Evolutionary conservation across 2,888 invertebrate genomes (phyloP), one percentile per base, ranked within the genome.

Genomic region (Tethea ocularis): DNA sequence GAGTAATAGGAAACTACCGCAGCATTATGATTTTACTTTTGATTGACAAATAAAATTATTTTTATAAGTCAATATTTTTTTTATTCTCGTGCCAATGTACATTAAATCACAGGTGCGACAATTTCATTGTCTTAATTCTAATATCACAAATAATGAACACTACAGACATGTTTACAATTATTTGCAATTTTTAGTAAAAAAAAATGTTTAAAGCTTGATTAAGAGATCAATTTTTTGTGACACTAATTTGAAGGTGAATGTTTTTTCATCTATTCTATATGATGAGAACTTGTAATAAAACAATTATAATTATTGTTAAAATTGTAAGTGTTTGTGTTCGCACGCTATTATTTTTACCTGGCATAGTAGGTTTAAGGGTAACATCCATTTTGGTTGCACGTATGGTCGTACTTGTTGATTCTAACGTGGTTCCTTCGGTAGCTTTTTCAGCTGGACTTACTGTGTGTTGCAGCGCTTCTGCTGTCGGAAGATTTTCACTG

Each of bases 1-100:
- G 23, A 84, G 80, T 58, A 82, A 78, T 52, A 80, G 82, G 63
- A 77, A 87, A 61, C 67, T 91, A 58, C 79, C 88, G 7, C 79
- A 87, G 60, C 79, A 88, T 62, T 93, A 93, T 66, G 92, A 92
- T 69, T 93, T 92, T 74, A 88, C 86, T 23, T 88, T 91, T 69
- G 86, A 89, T 71, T 88, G 67, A 73, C 56, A 61, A 74, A 70
- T 69, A 74, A 75, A 74, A 69, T 61, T 52, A 54, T 60, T 57
- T 57, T 4, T 60, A 62, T 69, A 57, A 65, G 60, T 59, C 68
- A 71, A 69, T 29, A 20, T 64, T 64, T 67, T 59, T 79, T 80
- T 80, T 73, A 71, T 80, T 71, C 63, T 65, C 55, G 71, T 74
- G 74, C 66, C 60, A 73, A 71, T 71, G 66, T 61, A 67, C 65